phyloP scores from a whole-genome alignment of 2,113 vertebrate genomes.

The Mystacornis crossleyi region DNA sequence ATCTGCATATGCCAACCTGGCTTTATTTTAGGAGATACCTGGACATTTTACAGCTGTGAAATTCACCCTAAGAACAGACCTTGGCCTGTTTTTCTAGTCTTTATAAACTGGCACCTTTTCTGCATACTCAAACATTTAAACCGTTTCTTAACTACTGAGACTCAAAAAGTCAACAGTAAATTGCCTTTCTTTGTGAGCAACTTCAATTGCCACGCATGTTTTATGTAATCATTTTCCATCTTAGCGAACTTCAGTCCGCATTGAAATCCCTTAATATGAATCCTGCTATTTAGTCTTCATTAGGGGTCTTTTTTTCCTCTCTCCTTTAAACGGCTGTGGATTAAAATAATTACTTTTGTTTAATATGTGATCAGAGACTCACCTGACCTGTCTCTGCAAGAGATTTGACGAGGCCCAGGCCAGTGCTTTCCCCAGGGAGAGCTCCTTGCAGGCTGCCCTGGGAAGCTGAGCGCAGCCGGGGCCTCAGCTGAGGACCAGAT shows the following conservation, averaged over 20 bases:
- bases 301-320: neutral
- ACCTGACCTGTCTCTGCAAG: slow-evolving; percentile 25
- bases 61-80: neutral
- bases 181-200: neutral
- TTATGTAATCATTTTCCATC: neutral
- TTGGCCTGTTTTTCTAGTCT: neutral
- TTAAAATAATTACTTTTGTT: slow-evolving; percentile 46
- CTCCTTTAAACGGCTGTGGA: neutral
- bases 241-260: neutral
- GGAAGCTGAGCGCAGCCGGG: neutral
- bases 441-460: neutral
- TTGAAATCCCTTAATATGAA: neutral
- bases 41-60: neutral
- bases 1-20: neutral
- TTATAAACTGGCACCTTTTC: neutral
- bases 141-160: neutral
- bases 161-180: neutral
- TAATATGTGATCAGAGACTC: neutral
- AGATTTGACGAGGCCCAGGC: neutral
- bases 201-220: neutral
- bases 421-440: neutral
- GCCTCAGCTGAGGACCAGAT: neutral
- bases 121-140: neutral
- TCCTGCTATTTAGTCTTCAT: neutral
- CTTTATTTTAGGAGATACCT: neutral